These are phyloP conservation scores for Lagorchestes hirsutus DNA, from an alignment of 2,797 vertebrate genomes.

Conservation along the genomic window DNA sequence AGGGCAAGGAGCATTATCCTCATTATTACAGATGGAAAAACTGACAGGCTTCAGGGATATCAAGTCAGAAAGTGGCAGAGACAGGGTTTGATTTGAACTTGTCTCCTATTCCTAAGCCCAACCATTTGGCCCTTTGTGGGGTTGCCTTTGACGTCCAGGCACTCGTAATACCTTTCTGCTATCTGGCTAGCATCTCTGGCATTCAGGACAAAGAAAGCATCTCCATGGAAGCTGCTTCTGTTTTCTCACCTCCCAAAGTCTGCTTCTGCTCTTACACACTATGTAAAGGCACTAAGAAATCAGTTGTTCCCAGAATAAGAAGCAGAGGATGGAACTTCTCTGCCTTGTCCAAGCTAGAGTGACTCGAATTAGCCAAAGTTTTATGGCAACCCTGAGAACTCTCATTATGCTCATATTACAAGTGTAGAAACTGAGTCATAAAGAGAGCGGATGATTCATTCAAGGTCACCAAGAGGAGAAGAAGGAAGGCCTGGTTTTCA, in stretches of 20 bases:
- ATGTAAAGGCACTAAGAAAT: slow-evolving; percentile 60
- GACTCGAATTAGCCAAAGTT: background rate
- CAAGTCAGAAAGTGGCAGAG: background rate
- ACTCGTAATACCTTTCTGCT: slow-evolving; percentile 11
- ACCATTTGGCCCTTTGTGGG: slow-evolving; percentile 18
- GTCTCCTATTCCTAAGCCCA: background rate
- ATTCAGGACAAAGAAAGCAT: slow-evolving; percentile 51
- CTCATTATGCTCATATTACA: background rate
- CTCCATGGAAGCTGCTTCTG: slow-evolving; percentile 66
- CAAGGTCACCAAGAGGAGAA: background rate
- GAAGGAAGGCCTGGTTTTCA: background rate
- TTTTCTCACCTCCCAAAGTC: slow-evolving; percentile 66
- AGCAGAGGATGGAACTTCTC: slow-evolving; percentile 7
- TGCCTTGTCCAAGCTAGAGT: slow-evolving; percentile 20
- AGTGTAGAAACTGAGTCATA: background rate
- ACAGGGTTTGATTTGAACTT: background rate
- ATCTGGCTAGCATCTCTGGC: slow-evolving; percentile 53
- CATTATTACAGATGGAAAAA: background rate
- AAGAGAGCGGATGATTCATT: background rate
- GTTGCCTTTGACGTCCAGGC: background rate
- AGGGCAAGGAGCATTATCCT: background rate
- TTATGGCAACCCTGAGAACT: background rate
- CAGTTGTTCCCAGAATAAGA: slow-evolving; percentile 52
- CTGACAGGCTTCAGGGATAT: background rate
- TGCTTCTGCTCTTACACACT: slow-evolving; percentile 38